phyloP scores from a whole-genome alignment of 2,113 vertebrate genomes.

The Coturnix japonica region DNA sequence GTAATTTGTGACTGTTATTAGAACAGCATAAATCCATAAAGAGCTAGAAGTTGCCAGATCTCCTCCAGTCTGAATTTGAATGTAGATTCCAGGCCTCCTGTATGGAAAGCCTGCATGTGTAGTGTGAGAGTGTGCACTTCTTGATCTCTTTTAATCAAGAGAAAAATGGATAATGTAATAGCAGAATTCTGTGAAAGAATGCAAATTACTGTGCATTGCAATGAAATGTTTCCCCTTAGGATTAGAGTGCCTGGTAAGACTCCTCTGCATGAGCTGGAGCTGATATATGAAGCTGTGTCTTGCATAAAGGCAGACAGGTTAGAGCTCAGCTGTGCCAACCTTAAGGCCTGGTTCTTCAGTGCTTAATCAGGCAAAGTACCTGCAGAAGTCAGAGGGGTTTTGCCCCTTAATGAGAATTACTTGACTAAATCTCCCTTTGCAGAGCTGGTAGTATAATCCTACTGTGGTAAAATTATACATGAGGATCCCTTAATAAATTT shows the following conservation, averaged over 20 bases:
- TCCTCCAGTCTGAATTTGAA: conserved; percentile 16
- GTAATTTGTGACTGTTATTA: conserved; percentile 39
- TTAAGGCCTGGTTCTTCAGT: conserved; percentile 13
- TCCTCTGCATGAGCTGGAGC: conserved; percentile 16
- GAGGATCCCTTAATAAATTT: conserved; percentile 34
- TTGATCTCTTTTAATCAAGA: conserved; percentile 46
- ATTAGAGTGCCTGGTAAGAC: conserved; percentile 33
- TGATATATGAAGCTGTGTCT: conserved; percentile 9
- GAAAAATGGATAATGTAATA: conserved; percentile 50
- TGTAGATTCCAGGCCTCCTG: conserved; percentile 35
- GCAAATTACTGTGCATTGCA: conserved; percentile 44
- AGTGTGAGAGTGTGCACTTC: not conserved
- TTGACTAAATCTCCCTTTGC: conserved; percentile 49
- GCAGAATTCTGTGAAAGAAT: conserved; percentile 37
- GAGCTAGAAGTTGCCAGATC: conserved; percentile 19
- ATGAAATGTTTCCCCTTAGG: conserved; percentile 56
- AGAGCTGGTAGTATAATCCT: conserved; percentile 41
- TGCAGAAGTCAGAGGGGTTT: conserved; percentile 30
- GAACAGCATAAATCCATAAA: conserved; percentile 24
- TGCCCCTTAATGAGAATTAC: conserved; percentile 61
- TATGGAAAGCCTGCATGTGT: conserved; percentile 22
- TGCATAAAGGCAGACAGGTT: conserved; percentile 9
- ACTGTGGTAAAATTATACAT: conserved; percentile 36
- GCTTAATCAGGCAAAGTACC: conserved; percentile 58
- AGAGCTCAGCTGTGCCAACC: conserved; percentile 48